Evolutionary conservation across 2,888 invertebrate genomes (phyloP).

Genomic region (Blera fallax): DNA sequence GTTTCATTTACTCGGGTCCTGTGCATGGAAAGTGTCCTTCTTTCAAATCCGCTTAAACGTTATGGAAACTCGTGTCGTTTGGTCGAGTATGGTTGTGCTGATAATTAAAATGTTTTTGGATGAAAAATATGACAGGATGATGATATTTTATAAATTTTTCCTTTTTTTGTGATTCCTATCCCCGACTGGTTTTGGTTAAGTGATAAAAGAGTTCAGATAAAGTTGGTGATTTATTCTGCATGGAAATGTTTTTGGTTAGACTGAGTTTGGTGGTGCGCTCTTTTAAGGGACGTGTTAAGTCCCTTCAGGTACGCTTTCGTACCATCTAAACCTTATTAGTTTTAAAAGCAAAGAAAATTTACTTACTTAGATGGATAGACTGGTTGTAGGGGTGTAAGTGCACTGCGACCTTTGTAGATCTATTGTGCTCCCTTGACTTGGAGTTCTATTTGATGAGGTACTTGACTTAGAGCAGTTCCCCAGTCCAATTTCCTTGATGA

Average conservation of each 20-base stretch:
- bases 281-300: too few relatives aligned
- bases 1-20: constrained; percentile 58
- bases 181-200: not conserved
- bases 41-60: constrained; percentile 79
- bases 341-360: too few relatives aligned
- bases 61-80: constrained; percentile 76
- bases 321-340: too few relatives aligned
- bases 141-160: constrained; percentile 39
- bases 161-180: not conserved
- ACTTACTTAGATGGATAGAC: too few relatives aligned
- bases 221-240: not conserved
- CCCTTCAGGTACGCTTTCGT: too few relatives aligned
- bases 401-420: too few relatives aligned
- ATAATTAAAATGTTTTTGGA: constrained; percentile 68
- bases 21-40: constrained; percentile 22
- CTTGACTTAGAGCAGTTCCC: too few relatives aligned
- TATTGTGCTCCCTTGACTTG: too few relatives aligned
- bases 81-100: constrained; percentile 50
- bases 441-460: too few relatives aligned
- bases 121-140: constrained; percentile 52
- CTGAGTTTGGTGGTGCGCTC: too few relatives aligned
- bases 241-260: not conserved
- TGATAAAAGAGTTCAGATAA: not conserved
- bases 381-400: too few relatives aligned
- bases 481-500: too few relatives aligned